These are phyloP conservation scores for Leptonema lineaticorne DNA, from an alignment of 1,140 invertebrate species.

Conservation along the genomic window DNA sequence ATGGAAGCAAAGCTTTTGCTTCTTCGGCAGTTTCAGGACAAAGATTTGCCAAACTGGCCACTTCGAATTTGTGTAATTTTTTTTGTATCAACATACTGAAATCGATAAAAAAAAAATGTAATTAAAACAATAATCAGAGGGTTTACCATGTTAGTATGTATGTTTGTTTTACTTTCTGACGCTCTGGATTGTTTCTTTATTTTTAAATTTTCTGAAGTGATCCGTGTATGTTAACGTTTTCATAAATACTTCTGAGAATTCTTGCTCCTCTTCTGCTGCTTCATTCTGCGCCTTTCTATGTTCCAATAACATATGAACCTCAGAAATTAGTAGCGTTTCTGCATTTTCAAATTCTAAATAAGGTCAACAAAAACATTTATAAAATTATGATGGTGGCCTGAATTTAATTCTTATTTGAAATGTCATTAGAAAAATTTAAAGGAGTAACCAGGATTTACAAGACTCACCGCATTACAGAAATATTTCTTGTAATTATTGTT, in stretches of 20 bases:
- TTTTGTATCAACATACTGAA: constrained; percentile 88
- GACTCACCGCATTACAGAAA: too few species aligned
- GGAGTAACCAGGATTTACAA: too few species aligned
- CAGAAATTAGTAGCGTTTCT: constrained; percentile 95
- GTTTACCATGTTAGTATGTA: neutral
- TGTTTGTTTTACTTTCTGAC: constrained; percentile 88
- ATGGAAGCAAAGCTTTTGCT: constrained; percentile 95
- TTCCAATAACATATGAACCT: constrained; percentile 97
- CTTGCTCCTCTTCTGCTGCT: constrained; percentile 96
- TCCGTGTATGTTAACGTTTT: constrained; percentile 97
- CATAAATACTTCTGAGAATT: constrained; percentile 97
- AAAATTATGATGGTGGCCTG: too few species aligned
- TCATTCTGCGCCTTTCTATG: constrained; percentile 98
- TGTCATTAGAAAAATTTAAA: too few species aligned
- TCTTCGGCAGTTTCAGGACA: constrained; percentile 98
- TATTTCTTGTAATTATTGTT: too few species aligned
- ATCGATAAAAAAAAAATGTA: constrained; percentile 7
- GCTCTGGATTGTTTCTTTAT: constrained; percentile 95
- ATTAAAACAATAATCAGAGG: neutral
- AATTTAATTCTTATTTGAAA: too few species aligned
- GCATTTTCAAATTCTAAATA: constrained; percentile 96
- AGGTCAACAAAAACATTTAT: neutral
- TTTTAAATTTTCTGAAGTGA: constrained; percentile 95
- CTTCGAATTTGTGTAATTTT: constrained; percentile 97
- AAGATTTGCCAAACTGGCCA: constrained; percentile 95